Conservation (phyloP, 2,888 invertebrate species). For the Chaetogeoica ovagalla region DNA sequence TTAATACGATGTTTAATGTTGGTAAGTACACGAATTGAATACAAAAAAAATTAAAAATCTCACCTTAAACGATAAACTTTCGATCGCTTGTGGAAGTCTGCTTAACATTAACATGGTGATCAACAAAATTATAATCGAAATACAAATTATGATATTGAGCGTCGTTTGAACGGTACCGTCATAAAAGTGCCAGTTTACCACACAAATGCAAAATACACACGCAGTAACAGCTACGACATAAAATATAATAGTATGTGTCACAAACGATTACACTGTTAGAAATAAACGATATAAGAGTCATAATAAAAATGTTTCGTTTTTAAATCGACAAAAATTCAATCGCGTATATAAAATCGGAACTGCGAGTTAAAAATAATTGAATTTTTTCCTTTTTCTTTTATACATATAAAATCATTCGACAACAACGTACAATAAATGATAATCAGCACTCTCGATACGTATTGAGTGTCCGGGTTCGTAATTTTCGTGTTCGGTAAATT, state of each 20-base stretch:
- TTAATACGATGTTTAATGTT: neutral
- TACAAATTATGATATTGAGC: conserved; percentile 60
- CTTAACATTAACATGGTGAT: conserved; percentile 65
- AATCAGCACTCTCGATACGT: conserved; percentile 20
- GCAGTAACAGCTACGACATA: conserved; percentile 63
- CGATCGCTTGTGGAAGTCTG: conserved; percentile 69
- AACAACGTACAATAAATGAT: conserved; percentile 8
- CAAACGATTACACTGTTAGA: too few relatives aligned
- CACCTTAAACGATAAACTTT: conserved; percentile 74
- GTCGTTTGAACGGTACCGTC: conserved; percentile 57
- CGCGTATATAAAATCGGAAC: too few relatives aligned
- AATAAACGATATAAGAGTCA: too few relatives aligned
- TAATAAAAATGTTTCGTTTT: too few relatives aligned
- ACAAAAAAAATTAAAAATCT: neutral
- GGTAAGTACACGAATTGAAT: neutral
- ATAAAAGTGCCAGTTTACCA: conserved; percentile 59
- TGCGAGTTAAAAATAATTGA: too few relatives aligned
- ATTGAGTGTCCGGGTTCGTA: conserved; percentile 10
- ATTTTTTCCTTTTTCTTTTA: too few relatives aligned
- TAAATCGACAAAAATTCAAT: neutral
- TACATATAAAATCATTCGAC: too few relatives aligned
- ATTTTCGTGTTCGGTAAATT: conserved; percentile 4
- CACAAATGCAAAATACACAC: conserved; percentile 63
- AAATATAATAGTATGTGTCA: too few relatives aligned
- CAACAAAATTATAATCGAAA: conserved; percentile 64